phyloP scores from a whole-genome alignment of 2,797 vertebrate genomes.

The Characodon lateralis region DNA sequence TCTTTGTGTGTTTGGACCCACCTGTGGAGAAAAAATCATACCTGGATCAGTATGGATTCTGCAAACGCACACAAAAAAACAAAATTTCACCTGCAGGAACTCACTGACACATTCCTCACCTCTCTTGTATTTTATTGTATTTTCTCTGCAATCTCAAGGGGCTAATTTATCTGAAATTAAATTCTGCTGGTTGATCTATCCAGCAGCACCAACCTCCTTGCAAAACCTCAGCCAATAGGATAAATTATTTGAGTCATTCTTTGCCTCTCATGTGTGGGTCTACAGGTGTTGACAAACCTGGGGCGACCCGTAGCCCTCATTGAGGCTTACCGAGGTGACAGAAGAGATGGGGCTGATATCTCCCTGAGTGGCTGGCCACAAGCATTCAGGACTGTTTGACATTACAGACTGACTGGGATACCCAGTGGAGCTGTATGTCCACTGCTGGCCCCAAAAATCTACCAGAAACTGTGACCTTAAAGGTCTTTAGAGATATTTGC shows the following conservation, averaged over 20 bases:
- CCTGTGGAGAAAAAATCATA: constrained; percentile 14
- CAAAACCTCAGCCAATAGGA: constrained; percentile 16
- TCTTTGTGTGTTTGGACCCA: constrained; percentile 11
- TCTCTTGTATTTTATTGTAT: constrained; percentile 38
- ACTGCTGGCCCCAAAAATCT: constrained; percentile 34
- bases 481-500: constrained; percentile 27
- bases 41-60: neutral
- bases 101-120: constrained; percentile 28
- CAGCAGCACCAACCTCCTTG: constrained; percentile 7
- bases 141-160: constrained; percentile 35
- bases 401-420: constrained; percentile 66
- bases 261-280: constrained; percentile 17
- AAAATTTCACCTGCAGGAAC: constrained; percentile 30
- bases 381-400: constrained; percentile 49
- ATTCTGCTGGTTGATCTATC: constrained; percentile 39
- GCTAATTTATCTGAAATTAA: constrained; percentile 43
- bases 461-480: constrained; percentile 50
- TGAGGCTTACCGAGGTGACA: constrained; percentile 20
- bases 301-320: constrained; percentile 7
- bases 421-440: constrained; percentile 57
- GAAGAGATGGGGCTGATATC: constrained; percentile 51
- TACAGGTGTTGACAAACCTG: constrained; percentile 49
- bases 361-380: constrained; percentile 36
- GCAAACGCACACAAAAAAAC: constrained; percentile 12
- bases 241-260: constrained; percentile 13